Percentiles rank a stretch among this genome's conserved stretches.
These are phyloP conservation scores for Oikopleura dioica DNA, from an alignment of 23 tunicate species.

Conservation along the genomic window DNA sequence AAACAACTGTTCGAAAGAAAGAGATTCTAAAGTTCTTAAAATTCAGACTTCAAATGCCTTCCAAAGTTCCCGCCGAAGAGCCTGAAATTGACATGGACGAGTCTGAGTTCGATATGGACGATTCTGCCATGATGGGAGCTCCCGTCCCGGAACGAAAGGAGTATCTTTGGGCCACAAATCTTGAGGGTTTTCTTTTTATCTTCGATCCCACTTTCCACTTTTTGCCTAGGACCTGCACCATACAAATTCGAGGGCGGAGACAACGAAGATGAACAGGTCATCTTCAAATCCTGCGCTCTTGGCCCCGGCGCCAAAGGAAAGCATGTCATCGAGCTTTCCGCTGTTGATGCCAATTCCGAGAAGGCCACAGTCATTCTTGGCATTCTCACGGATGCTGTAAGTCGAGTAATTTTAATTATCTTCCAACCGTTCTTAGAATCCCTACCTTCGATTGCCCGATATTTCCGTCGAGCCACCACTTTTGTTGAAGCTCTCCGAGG, in stretches of 20 bases:
- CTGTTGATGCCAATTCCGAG: constrained; percentile 9
- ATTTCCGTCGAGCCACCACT: constrained; percentile 9
- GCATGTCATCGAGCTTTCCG: neutral
- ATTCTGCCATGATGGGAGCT: neutral
- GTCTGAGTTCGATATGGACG: neutral
- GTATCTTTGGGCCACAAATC: neutral
- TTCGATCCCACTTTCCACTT: no score
- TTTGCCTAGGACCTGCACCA: neutral
- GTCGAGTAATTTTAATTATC: neutral
- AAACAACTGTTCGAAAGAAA: no score
- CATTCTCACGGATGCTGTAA: neutral
- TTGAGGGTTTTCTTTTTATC: neutral
- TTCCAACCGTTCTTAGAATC: neutral
- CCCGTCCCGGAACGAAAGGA: neutral
- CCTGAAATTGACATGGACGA: neutral
- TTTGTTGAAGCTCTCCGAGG: neutral
- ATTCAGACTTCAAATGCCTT: neutral
- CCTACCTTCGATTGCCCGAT: neutral
- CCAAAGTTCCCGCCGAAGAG: neutral
- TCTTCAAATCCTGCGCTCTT: neutral
- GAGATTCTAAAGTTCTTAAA: neutral
- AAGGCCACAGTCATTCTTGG: constrained; percentile 3
- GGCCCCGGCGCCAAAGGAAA: neutral
- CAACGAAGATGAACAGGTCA: neutral
- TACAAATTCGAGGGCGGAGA: constrained; percentile 11